Evolutionary conservation across 2,888 invertebrate genomes (phyloP).

Genomic region (Dorcus parallelipipedus): DNA sequence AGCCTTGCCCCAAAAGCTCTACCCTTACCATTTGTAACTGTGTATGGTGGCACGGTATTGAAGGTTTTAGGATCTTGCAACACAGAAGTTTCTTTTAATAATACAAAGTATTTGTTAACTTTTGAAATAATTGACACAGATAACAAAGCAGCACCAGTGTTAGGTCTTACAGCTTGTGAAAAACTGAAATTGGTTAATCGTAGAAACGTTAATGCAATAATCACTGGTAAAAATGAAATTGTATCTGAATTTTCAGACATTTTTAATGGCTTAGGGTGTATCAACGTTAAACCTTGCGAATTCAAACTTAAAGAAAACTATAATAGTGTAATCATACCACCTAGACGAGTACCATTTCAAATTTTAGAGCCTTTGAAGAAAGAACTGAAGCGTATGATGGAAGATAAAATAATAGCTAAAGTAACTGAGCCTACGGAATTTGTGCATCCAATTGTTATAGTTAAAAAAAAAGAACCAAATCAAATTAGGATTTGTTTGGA

Average conservation of each 20-base stretch:
- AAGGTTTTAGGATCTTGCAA: neutral
- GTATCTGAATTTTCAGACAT: constrained; percentile 15
- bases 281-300: constrained; percentile 17
- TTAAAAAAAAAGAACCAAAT: constrained; percentile 6
- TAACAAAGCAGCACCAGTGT: neutral
- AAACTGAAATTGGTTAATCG: no score
- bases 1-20: no score
- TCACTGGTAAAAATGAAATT: neutral
- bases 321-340: neutral
- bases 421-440: constrained; percentile 17
- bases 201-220: no score
- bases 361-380: constrained; percentile 5
- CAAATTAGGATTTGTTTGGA: constrained; percentile 24
- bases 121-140: constrained; percentile 4
- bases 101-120: neutral
- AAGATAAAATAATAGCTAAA: constrained; percentile 19
- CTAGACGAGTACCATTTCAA: constrained; percentile 12
- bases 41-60: constrained; percentile 2
- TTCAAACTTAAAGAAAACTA: constrained; percentile 2
- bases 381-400: constrained; percentile 15
- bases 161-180: neutral
- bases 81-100: neutral
- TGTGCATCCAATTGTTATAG: constrained; percentile 11
- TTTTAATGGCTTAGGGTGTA: constrained; percentile 24
- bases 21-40: neutral